These are phyloP conservation scores for Botia kubotai DNA, from an alignment of 2,797 vertebrate genomes.

Conservation along the genomic window DNA sequence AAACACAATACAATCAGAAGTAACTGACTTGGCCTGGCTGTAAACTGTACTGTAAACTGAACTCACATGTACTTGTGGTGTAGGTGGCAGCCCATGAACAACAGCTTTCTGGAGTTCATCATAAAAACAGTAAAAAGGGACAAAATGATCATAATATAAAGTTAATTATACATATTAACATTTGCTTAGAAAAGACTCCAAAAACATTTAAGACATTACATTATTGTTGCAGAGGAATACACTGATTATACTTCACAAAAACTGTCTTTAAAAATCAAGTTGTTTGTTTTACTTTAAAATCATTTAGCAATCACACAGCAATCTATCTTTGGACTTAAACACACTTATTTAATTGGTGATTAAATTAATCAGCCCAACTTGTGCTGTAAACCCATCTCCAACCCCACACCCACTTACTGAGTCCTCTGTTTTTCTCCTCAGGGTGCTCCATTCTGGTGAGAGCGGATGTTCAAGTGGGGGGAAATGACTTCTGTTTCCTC, in stretches of 20 bases:
- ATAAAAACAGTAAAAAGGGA: background rate
- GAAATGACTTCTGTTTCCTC: slow-evolving; percentile 21
- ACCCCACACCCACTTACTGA: slow-evolving; percentile 64
- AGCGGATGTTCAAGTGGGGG: slow-evolving; percentile 55
- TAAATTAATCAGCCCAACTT: background rate
- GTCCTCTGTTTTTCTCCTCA: slow-evolving; percentile 69
- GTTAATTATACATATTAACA: too few species aligned
- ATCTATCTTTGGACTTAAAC: background rate
- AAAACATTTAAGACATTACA: background rate
- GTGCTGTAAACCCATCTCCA: background rate
- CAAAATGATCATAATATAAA: too few species aligned
- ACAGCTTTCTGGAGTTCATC: slow-evolving; percentile 81
- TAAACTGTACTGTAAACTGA: slow-evolving; percentile 54
- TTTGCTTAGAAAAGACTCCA: background rate
- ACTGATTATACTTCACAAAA: too few species aligned
- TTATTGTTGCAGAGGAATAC: background rate
- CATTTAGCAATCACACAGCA: too few species aligned
- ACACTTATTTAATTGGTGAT: background rate
- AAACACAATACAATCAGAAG: background rate
- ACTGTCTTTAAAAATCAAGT: too few species aligned
- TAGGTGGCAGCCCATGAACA: slow-evolving; percentile 89
- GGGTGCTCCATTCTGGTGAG: slow-evolving; percentile 75
- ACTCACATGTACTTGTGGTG: slow-evolving; percentile 91
- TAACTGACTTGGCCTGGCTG: background rate
- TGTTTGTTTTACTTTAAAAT: too few species aligned